Evolutionary conservation across 1,140 invertebrate genomes (phyloP).

Genomic region (Zophobas atratus): DNA sequence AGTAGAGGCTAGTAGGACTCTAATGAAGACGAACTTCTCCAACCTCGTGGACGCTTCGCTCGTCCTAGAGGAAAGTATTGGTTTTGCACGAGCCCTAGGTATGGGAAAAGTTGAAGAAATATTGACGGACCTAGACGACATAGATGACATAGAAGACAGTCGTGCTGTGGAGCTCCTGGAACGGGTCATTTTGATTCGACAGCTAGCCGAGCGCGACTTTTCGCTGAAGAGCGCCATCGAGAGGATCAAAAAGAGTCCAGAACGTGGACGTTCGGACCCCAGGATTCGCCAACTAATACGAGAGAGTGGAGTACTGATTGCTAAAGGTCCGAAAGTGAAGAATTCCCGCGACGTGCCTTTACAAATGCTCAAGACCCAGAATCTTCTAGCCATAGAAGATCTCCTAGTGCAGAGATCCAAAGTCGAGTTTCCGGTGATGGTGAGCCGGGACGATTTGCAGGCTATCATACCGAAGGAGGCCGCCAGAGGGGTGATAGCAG

Average conservation of each 20-base stretch:
- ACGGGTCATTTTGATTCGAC: constrained; percentile 80
- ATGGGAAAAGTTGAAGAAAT: constrained; percentile 74
- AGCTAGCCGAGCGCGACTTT: constrained; percentile 79
- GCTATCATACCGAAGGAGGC: constrained; percentile 84
- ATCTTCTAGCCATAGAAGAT: constrained; percentile 83
- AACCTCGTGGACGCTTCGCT: constrained; percentile 58
- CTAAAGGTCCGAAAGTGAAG: constrained; percentile 31
- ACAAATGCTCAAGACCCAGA: constrained; percentile 76
- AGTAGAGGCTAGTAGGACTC: constrained; percentile 56
- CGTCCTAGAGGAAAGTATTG: constrained; percentile 75
- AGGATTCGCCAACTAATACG: constrained; percentile 78
- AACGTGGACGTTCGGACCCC: constrained; percentile 77
- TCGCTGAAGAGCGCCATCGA: constrained; percentile 74
- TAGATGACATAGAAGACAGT: constrained; percentile 56
- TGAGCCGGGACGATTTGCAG: constrained; percentile 83
- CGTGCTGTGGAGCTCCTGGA: constrained; percentile 80
- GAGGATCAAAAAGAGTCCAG: constrained; percentile 77
- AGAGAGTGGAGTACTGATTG: constrained; percentile 78
- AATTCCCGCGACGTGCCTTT: constrained; percentile 75
- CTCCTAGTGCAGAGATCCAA: constrained; percentile 77
- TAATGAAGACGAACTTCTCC: constrained; percentile 53
- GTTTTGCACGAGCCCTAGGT: constrained; percentile 79
- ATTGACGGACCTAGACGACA: constrained; percentile 45
- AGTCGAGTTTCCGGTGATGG: constrained; percentile 76
- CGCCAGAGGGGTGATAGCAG: constrained; percentile 80